A percentile compares a stretch with the other conserved stretches of the same genome.
phyloP scores from a whole-genome alignment of 2,113 vertebrate species.

The Formicarius rufipectus region DNA sequence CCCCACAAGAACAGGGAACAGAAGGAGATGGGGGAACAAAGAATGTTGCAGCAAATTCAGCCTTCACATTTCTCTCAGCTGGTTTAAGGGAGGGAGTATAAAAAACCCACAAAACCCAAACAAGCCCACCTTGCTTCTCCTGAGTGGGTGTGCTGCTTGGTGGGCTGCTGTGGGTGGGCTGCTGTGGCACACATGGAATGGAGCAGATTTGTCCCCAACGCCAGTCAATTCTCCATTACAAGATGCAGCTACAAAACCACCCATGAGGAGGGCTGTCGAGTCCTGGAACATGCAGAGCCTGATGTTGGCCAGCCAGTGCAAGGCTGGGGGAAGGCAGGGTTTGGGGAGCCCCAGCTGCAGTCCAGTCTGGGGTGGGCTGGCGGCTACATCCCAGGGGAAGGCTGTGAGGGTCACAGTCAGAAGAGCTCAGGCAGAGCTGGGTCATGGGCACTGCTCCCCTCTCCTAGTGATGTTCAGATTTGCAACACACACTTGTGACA shows the following conservation, averaged over 20 bases:
- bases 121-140: not conserved
- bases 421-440: not conserved
- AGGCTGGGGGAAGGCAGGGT: not conserved
- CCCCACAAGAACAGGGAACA: not conserved
- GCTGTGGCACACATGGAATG: not conserved
- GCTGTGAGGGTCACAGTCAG: fast-evolving
- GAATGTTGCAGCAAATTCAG: not conserved
- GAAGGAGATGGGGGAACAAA: not conserved
- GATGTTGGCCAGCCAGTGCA: no score
- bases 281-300: not conserved
- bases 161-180: not conserved
- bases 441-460: not conserved
- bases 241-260: not conserved
- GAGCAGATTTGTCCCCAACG: not conserved
- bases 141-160: fast-evolving
- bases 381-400: not conserved
- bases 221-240: not conserved
- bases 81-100: not conserved
- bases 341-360: not conserved
- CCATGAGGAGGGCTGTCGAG: not conserved
- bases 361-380: not conserved
- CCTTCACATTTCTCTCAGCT: not conserved
- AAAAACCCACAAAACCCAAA: not conserved
- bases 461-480: not conserved
- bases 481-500: not conserved